Evolutionary conservation across 2,888 invertebrate species (phyloP).

Genomic region (Galeruca laticollis): DNA sequence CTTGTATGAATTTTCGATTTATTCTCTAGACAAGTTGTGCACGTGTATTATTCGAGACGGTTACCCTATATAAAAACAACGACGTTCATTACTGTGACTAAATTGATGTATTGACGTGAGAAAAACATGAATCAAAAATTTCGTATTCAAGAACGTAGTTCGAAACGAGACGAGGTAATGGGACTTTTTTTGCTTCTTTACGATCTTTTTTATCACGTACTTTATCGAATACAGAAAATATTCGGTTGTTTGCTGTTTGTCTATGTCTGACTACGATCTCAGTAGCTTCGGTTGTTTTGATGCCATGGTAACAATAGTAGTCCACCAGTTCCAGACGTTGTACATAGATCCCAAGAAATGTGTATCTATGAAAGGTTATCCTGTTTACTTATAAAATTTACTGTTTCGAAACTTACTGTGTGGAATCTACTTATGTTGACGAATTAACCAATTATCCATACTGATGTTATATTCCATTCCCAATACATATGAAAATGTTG

Average conservation of each 20-base stretch:
- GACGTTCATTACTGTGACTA: neutral
- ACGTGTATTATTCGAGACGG: neutral
- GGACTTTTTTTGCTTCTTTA: slow-evolving; percentile 3
- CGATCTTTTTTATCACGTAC: neutral
- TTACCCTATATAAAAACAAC: neutral
- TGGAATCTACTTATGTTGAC: too few relatives aligned
- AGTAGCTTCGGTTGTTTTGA: slow-evolving; percentile 7
- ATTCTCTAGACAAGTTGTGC: neutral
- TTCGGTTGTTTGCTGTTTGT: slow-evolving; percentile 6
- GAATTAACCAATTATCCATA: too few relatives aligned
- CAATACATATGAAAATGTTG: too few relatives aligned
- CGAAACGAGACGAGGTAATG: neutral
- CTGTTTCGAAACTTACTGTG: too few relatives aligned
- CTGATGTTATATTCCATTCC: too few relatives aligned
- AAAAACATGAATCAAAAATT: slow-evolving; percentile 2
- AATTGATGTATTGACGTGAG: slow-evolving; percentile 1
- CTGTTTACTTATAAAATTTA: too few relatives aligned
- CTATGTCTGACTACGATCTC: slow-evolving; percentile 13
- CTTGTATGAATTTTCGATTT: too few relatives aligned
- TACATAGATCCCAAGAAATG: neutral
- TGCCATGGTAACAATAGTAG: neutral
- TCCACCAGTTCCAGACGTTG: neutral
- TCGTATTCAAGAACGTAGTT: neutral
- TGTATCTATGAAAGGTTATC: too few relatives aligned
- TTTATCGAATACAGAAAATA: neutral